These are phyloP conservation scores for Eudiplozoon nipponicum DNA, from an alignment of 2,888 invertebrate species.

Conservation along the genomic window DNA sequence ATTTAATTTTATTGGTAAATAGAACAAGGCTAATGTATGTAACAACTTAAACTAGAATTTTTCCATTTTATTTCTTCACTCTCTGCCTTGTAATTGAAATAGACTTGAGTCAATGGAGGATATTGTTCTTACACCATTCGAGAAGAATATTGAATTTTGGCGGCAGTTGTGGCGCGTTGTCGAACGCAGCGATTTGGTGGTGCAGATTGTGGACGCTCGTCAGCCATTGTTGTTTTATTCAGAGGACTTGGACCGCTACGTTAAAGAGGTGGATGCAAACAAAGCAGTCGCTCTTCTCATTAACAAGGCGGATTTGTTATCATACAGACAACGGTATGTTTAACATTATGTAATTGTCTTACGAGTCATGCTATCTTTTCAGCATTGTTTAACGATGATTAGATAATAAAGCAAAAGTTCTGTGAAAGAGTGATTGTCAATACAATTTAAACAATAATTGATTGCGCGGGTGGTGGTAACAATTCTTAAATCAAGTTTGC, in stretches of 20 bases:
- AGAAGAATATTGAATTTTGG: conserved; percentile 88
- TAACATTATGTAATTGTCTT: conserved; percentile 18
- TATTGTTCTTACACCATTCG: conserved; percentile 65
- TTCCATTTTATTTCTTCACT: conserved; percentile 1
- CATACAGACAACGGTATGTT: conserved; percentile 37
- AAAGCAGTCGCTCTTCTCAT: conserved; percentile 52
- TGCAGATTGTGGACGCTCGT: conserved; percentile 74
- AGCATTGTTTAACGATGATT: too few species aligned
- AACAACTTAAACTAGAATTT: background rate
- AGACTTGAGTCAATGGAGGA: conserved; percentile 33
- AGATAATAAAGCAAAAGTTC: background rate
- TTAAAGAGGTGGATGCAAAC: conserved; percentile 38
- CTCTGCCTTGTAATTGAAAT: too few species aligned
- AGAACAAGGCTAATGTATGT: too few species aligned
- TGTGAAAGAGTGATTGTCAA: too few species aligned
- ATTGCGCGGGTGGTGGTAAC: too few species aligned
- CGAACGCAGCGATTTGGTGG: conserved; percentile 60
- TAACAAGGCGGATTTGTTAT: conserved; percentile 76
- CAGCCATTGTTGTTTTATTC: conserved; percentile 72
- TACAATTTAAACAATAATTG: too few species aligned
- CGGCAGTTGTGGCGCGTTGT: conserved; percentile 85
- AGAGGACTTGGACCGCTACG: conserved; percentile 56
- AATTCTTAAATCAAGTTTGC: too few species aligned
- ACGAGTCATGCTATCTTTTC: conserved; percentile 1
- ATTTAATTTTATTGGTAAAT: too few species aligned